These are phyloP conservation scores for Pygathrix nemaeus DNA, from an alignment of 2,113 vertebrate species.

Conservation along the genomic window DNA sequence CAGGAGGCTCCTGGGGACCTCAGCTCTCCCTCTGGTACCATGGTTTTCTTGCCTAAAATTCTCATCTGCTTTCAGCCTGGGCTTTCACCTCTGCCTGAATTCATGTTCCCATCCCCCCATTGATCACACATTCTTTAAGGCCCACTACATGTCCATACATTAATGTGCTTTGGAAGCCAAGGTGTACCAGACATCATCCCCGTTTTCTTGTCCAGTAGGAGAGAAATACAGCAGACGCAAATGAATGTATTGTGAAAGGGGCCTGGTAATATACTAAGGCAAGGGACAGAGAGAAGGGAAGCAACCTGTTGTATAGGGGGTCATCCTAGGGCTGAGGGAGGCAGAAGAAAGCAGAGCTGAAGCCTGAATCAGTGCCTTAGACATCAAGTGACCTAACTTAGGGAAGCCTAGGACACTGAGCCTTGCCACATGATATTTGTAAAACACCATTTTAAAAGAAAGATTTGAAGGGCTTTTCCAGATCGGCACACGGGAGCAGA, in stretches of 20 bases:
- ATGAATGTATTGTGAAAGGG: background rate
- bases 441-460: background rate
- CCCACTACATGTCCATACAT: fast-evolving
- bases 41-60: background rate
- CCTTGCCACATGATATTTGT: background rate
- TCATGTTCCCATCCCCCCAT: background rate
- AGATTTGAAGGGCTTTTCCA: background rate
- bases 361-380: background rate
- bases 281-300: background rate
- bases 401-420: background rate
- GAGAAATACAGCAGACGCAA: background rate
- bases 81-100: background rate
- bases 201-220: background rate
- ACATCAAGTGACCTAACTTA: background rate
- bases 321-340: background rate
- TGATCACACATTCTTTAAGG: background rate
- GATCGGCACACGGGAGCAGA: background rate
- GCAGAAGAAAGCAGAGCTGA: background rate
- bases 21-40: too few species aligned
- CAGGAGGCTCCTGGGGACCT: background rate
- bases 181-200: background rate
- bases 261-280: background rate
- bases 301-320: too few species aligned
- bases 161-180: background rate
- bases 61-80: background rate